Evolutionary conservation across 2,113 vertebrate genomes (phyloP).

Genomic region (Eubucco bourcierii): DNA sequence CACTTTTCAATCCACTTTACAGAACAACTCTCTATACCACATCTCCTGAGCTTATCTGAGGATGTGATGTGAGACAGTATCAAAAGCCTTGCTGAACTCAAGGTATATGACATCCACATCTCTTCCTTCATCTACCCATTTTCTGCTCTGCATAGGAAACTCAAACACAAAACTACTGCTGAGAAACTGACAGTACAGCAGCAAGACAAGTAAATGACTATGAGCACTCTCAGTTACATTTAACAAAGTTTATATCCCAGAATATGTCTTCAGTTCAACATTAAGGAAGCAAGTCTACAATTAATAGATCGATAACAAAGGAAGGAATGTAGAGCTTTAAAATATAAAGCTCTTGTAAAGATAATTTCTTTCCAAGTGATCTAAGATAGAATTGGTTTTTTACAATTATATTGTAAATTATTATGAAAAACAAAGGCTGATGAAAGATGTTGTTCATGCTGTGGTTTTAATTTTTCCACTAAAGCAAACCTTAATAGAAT

Average conservation of each 20-base stretch:
- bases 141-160: neutral
- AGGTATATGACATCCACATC: too few species aligned
- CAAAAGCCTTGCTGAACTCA: too few species aligned
- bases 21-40: too few species aligned
- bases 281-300: neutral
- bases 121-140: neutral
- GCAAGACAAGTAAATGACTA: neutral
- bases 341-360: neutral
- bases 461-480: neutral
- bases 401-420: too few species aligned
- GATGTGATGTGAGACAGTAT: too few species aligned
- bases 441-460: neutral
- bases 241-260: neutral
- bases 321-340: neutral
- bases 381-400: neutral
- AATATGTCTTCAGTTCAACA: neutral
- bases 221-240: neutral
- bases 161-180: neutral
- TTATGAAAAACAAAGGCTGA: neutral
- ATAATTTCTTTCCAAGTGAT: neutral
- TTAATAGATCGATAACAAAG: neutral
- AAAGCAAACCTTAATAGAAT: neutral
- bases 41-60: too few species aligned
- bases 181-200: neutral
- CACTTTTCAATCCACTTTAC: too few species aligned